phyloP scores from a whole-genome alignment of 1,140 invertebrate genomes.

The Ptiloglossa arizonensis region DNA sequence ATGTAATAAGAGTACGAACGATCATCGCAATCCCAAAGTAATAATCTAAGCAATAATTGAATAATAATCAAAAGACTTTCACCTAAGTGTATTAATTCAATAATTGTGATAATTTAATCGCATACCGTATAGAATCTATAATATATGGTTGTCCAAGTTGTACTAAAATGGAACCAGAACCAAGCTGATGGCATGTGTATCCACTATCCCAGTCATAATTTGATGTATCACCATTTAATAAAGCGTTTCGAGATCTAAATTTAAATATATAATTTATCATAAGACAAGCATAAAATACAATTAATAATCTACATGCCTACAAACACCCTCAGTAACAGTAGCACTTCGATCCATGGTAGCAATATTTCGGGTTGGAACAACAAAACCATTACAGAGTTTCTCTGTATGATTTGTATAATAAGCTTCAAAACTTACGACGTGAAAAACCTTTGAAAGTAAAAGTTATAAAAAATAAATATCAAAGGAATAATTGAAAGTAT shows the following conservation, averaged over 20 bases:
- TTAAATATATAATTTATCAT: conserved; percentile 31
- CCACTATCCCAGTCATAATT: conserved; percentile 99
- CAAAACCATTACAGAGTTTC: conserved; percentile 89
- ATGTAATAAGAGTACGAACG: conserved; percentile 97
- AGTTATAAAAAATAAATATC: not conserved
- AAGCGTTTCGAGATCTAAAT: conserved; percentile 93
- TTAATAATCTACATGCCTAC: conserved; percentile 78
- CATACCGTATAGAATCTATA: conserved; percentile 92
- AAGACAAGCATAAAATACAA: not conserved
- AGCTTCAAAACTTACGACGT: conserved; percentile 95
- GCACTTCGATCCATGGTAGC: conserved; percentile 94
- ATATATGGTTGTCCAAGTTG: conserved; percentile 98
- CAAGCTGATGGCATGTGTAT: conserved; percentile 99
- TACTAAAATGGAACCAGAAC: conserved; percentile 96
- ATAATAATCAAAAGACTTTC: conserved; percentile 14
- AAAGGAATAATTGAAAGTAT: not conserved
- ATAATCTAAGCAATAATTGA: conserved; percentile 82
- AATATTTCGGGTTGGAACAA: conserved; percentile 94
- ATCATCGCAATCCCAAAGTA: conserved; percentile 99
- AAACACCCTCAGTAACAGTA: conserved; percentile 96
- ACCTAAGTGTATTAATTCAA: not conserved
- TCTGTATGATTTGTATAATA: conserved; percentile 91
- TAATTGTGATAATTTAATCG: not conserved
- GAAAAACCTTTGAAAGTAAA: conserved; percentile 88
- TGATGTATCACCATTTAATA: conserved; percentile 96